Evolutionary conservation across 2,797 vertebrate genomes (phyloP).

Genomic region (Sebastes jordani): DNA sequence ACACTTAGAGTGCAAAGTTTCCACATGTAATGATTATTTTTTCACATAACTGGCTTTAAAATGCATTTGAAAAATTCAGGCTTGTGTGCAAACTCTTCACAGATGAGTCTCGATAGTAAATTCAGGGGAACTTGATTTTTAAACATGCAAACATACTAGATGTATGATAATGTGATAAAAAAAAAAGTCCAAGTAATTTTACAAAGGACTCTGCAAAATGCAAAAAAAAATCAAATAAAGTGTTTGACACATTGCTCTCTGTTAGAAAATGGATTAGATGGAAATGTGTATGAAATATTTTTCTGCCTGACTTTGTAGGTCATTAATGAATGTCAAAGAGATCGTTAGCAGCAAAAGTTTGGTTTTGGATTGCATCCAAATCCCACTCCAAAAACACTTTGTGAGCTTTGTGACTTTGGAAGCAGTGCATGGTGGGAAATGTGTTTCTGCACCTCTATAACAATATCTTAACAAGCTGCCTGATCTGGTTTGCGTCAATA

Average conservation of each 20-base stretch:
- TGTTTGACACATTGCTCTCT: neutral
- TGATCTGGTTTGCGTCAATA: neutral
- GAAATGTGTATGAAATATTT: neutral
- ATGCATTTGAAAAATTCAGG: neutral
- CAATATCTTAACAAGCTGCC: neutral
- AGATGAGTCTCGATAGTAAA: neutral
- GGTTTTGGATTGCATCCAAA: conserved; percentile 13
- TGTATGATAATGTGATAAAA: neutral
- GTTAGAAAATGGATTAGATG: neutral
- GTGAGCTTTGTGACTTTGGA: conserved; percentile 4
- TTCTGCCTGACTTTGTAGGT: neutral
- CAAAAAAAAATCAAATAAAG: neutral
- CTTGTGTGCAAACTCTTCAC: neutral
- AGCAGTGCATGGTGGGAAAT: conserved; percentile 4
- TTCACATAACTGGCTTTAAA: neutral
- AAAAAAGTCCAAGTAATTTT: too few relatives aligned
- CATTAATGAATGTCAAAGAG: conserved; percentile 28
- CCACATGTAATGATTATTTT: neutral
- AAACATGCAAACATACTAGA: neutral
- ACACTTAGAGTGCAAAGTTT: too few relatives aligned
- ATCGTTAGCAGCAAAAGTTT: conserved; percentile 14
- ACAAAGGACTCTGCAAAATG: neutral
- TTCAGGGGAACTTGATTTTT: neutral
- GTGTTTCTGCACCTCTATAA: neutral
- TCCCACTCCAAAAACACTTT: neutral